Evolutionary conservation across 2,888 invertebrate genomes (phyloP).

Genomic region (Drosophila suboccidentalis): DNA sequence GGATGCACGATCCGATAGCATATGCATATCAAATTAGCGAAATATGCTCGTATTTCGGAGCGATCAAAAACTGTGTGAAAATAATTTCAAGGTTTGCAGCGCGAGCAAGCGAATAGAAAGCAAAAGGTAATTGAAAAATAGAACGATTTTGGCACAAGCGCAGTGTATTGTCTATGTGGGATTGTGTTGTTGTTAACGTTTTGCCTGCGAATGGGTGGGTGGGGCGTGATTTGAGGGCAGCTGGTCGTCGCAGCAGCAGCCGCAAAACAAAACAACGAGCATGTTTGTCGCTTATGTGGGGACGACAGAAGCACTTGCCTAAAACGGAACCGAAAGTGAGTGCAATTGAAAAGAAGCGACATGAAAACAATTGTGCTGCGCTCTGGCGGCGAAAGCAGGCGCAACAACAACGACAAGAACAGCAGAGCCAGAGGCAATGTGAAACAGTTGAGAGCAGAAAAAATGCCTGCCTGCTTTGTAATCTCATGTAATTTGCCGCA

Average conservation of each 20-base stretch:
- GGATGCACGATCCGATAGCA: slow-evolving; percentile 72
- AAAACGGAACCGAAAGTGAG: slow-evolving; percentile 69
- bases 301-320: slow-evolving; percentile 41
- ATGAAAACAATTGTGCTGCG: slow-evolving; percentile 71
- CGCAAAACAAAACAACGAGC: slow-evolving; percentile 64
- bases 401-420: slow-evolving; percentile 29
- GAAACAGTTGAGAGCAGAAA: slow-evolving; percentile 35
- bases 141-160: slow-evolving; percentile 81
- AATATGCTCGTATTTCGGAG: slow-evolving; percentile 75
- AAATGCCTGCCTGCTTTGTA: slow-evolving; percentile 68
- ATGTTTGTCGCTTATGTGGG: slow-evolving; percentile 40
- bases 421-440: slow-evolving; percentile 18
- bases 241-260: slow-evolving; percentile 41
- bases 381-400: slow-evolving; percentile 61
- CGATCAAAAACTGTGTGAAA: slow-evolving; percentile 78
- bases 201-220: slow-evolving; percentile 70
- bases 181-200: slow-evolving; percentile 61
- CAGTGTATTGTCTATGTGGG: slow-evolving; percentile 62
- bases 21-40: slow-evolving; percentile 77
- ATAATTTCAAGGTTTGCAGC: slow-evolving; percentile 82
- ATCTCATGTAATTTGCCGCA: slow-evolving; percentile 80
- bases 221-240: slow-evolving; percentile 77
- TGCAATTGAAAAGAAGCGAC: slow-evolving; percentile 59
- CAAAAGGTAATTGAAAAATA: slow-evolving; percentile 79
- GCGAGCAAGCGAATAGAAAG: slow-evolving; percentile 78